Conservation (phyloP, 1,140 invertebrate genomes). For the Brachionus koreanus region DNA sequence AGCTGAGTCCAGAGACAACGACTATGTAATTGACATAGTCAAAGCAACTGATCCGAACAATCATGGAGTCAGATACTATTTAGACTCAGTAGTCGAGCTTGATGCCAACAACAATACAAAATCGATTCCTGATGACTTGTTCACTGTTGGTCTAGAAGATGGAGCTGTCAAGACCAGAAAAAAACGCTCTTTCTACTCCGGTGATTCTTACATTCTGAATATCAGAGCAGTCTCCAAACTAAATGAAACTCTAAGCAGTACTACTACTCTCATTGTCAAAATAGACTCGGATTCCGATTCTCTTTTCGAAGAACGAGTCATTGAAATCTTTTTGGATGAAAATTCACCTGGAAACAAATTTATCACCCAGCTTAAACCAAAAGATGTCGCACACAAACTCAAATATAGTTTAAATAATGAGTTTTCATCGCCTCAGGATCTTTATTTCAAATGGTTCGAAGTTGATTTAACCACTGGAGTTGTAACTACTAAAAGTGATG, state of each 20-base stretch:
- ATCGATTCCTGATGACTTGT: background rate
- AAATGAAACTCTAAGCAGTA: background rate
- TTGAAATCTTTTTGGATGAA: conserved; percentile 1
- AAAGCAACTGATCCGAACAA: conserved; percentile 29
- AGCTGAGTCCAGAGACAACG: conserved; percentile 14
- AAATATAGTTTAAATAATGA: background rate
- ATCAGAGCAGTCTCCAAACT: background rate
- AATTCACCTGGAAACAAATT: background rate
- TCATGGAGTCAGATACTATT: conserved; percentile 23
- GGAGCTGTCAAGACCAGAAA: conserved; percentile 34
- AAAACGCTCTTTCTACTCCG: conserved; percentile 28
- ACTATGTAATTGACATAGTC: conserved; percentile 31
- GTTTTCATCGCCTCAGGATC: background rate
- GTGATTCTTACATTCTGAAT: background rate
- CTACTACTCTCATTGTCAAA: conserved; percentile 5
- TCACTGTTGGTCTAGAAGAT: background rate
- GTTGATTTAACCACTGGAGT: background rate
- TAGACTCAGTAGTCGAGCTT: background rate
- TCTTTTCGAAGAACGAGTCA: background rate
- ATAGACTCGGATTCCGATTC: conserved; percentile 12
- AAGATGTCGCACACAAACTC: background rate
- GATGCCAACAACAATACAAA: conserved; percentile 14
- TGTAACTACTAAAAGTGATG: background rate
- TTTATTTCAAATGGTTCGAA: conserved; percentile 11
- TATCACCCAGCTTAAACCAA: background rate